Base-by-base conservation (phyloP, 2,888 invertebrate genomes). In the Troides oblongomaculatus region DNA sequence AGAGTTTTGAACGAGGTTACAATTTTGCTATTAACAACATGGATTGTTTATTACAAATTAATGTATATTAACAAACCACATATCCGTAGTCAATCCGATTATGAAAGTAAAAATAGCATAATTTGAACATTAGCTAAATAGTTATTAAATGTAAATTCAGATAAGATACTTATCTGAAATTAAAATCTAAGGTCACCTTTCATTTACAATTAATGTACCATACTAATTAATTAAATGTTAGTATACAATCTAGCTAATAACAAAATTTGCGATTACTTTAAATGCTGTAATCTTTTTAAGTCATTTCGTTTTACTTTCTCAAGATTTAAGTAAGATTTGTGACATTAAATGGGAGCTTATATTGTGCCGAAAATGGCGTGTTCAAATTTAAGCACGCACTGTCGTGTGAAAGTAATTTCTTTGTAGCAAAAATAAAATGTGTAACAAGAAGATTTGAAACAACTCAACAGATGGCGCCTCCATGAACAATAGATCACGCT, bases 321-420 rank as follows among this genome's bases (percentile, higher is more conserved):
- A 14, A 46, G 39, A 2, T 30, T 8, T 21, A 60, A 2, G 30
- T 30, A 60, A 60, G 46, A 60, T 60, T 46, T 7, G 30, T 50
- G 30, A 25, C 21, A 30, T 21, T 46, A 66, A 60, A 60, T 60
- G 30, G 60, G n/a, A 21, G 59, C 30, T 50, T 62, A 62, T 17
- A 53, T 66, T 50, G 58, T 66, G 53, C 58, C 1, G 43, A 7
- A 18, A 21, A n/a, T 66, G 8, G 66, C 66, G 66, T 66, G 66
- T 57, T 18, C 10, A 21, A 57, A 57, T 21, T 57, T 46, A 39
- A 39, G 17, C 62, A 62, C 62, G 62, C 62, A 62, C 62, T 14
- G 12, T 25, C 23, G 39, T 62, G 62, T 39, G 62, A 21, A 62
- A 57, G n/a, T 57, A 57, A 57, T 21, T 21, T 18, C 57, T 57